Evolutionary conservation across 2,888 invertebrate species (phyloP), one percentile per base, ranked within the genome.

Genomic region (Archips xylosteana): DNA sequence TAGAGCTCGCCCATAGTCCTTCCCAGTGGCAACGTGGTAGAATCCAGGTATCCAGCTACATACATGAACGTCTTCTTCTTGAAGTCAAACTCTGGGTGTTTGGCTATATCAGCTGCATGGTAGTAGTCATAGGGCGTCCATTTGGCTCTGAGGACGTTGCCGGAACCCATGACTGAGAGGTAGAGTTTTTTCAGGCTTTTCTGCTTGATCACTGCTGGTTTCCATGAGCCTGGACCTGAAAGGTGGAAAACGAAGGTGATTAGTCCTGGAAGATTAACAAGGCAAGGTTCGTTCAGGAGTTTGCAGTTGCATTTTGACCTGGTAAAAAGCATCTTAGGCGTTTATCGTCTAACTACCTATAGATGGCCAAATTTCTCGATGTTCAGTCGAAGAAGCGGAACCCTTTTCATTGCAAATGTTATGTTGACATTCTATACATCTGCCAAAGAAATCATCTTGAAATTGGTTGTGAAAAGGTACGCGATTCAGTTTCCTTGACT

Each of bases 21-120:
- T 0, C 85, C 87, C 0, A 84, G 75, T 0, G 84, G 79, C 59
- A 84, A 84, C 5, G 63, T 79, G 0, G 89, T 87, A 9, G 85
- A 87, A 47, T 92, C 92, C 77, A 90, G 45, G 67, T 80, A 93
- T 0, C 92, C 92, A 0, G 88, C 88, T 0, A 88, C 83, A 59
- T 87, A 92, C 45, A 93, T 3, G 12, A 88, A 3, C 0, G 90
- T 92, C 68, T 82, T 87, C 72, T 82, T 89, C 0, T 70, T 82
- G 57, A 83, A 81, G 70, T 83, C 80, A 3, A 92, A 69, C 2
- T 77, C 76, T 0, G 82, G 82, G 72, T 89, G 86, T 36, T 82
- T 83, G 0, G 83, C 83, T 0, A 92, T 70, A 1, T 84, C 75
- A 15, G 78, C 81, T 76, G 86, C 85, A 75, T 91, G 84, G 66